A percentile compares a stretch with the other conserved stretches of the same genome.
Conservation (phyloP, 2,888 invertebrate species). For the Temnothorax ravouxi region DNA sequence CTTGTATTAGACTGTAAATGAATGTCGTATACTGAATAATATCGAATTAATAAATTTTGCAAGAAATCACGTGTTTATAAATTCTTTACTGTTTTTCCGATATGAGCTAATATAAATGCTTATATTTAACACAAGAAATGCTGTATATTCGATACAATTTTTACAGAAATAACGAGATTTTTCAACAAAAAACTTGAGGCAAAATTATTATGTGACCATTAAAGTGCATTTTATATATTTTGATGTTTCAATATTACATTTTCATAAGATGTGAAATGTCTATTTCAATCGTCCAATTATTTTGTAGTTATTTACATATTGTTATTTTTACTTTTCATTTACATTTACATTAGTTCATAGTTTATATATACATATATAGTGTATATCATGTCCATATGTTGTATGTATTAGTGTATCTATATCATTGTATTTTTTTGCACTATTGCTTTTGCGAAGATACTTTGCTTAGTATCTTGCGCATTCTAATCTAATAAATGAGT, state of each 20-base stretch:
- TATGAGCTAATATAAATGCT: conserved; percentile 18
- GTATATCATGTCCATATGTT: too few relatives aligned
- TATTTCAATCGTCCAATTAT: not conserved
- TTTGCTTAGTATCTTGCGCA: not conserved
- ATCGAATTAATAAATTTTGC: conserved; percentile 57
- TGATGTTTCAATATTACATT: not conserved
- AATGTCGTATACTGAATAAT: conserved; percentile 38
- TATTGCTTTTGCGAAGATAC: not conserved
- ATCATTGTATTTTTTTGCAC: not conserved
- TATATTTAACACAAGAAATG: conserved; percentile 25
- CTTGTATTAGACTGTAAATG: conserved; percentile 33
- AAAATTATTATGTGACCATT: not conserved
- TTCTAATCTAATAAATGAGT: not conserved
- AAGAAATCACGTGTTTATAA: conserved; percentile 45
- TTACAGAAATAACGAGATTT: conserved; percentile 29
- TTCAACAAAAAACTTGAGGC: conserved; percentile 27
- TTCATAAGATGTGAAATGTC: not conserved
- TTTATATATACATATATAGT: not conserved
- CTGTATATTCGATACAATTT: not conserved
- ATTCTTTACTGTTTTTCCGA: conserved; percentile 53
- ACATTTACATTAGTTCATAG: conserved; percentile 1
- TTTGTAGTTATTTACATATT: conserved; percentile 23
- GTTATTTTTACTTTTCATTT: conserved; percentile 23
- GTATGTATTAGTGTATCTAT: too few relatives aligned
- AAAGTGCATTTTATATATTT: not conserved